These are phyloP conservation scores for Bimastos eiseni DNA, from an alignment of 2,888 invertebrate species.

Conservation along the genomic window DNA sequence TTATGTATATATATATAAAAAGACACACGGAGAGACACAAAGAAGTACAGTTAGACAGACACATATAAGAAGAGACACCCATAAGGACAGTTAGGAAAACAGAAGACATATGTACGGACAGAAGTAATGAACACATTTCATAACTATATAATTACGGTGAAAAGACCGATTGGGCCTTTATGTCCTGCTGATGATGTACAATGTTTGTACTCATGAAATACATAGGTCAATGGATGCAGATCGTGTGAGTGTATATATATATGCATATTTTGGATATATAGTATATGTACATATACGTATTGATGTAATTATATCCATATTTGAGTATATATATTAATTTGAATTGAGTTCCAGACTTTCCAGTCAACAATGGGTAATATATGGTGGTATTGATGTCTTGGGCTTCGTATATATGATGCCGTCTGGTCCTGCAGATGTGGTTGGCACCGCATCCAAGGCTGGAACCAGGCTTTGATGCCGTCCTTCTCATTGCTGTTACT, in stretches of 20 bases:
- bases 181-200: neutral
- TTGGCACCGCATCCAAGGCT: neutral
- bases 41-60: neutral
- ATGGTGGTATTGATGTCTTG: conserved; percentile 5
- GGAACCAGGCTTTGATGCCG: neutral
- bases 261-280: neutral
- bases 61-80: neutral
- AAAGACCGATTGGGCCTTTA: neutral
- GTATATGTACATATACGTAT: neutral
- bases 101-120: no score
- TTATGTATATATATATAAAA: no score
- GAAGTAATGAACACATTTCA: neutral
- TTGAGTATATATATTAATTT: neutral
- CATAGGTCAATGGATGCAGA: neutral
- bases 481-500: neutral
- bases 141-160: neutral
- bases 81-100: no score
- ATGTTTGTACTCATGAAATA: neutral
- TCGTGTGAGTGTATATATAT: neutral
- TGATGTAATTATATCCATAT: neutral
- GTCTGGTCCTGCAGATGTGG: neutral
- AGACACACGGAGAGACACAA: no score
- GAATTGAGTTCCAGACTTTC: neutral
- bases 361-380: neutral
- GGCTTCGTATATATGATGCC: neutral